phyloP scores from a whole-genome alignment of 1,140 invertebrate genomes.

The Drosophila tropicalis region DNA sequence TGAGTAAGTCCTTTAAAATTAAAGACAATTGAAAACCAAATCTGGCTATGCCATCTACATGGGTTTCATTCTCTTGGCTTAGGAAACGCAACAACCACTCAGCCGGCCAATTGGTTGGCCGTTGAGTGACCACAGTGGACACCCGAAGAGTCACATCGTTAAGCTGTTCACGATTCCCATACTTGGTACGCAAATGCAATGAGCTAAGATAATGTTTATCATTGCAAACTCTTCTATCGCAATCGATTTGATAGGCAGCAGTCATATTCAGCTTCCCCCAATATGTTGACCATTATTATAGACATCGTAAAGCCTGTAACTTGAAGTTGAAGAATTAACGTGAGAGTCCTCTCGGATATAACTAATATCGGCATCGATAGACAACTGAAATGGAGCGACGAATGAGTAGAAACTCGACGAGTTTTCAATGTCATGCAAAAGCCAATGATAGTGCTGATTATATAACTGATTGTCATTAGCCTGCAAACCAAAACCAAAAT shows the following conservation, averaged over 20 bases:
- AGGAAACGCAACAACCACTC: conserved; percentile 42
- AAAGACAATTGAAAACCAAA: conserved; percentile 62
- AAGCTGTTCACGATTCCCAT: conserved; percentile 61
- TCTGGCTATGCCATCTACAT: conserved; percentile 56
- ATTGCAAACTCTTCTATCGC: conserved; percentile 35
- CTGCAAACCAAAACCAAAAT: conserved; percentile 20
- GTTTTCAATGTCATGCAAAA: conserved; percentile 53
- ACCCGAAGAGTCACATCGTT: conserved; percentile 65
- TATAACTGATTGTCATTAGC: conserved; percentile 52
- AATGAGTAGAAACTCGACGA: conserved; percentile 31
- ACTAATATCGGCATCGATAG: conserved; percentile 69
- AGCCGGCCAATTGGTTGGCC: conserved; percentile 42
- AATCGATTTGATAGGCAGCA: conserved; percentile 50
- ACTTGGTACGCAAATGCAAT: conserved; percentile 56
- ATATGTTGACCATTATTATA: conserved; percentile 74
- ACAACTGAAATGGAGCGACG: conserved; percentile 57
- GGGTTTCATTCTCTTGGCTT: conserved; percentile 51
- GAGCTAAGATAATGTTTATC: conserved; percentile 47
- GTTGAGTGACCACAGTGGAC: conserved; percentile 66
- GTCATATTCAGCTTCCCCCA: conserved; percentile 76
- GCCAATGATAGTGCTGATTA: conserved; percentile 76
- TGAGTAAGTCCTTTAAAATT: conserved; percentile 48
- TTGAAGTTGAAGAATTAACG: background rate
- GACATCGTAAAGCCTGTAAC: conserved; percentile 62
- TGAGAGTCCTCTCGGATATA: conserved; percentile 28